Base-by-base conservation (phyloP, 2,797 vertebrate species). In the Artibeus lituratus region DNA sequence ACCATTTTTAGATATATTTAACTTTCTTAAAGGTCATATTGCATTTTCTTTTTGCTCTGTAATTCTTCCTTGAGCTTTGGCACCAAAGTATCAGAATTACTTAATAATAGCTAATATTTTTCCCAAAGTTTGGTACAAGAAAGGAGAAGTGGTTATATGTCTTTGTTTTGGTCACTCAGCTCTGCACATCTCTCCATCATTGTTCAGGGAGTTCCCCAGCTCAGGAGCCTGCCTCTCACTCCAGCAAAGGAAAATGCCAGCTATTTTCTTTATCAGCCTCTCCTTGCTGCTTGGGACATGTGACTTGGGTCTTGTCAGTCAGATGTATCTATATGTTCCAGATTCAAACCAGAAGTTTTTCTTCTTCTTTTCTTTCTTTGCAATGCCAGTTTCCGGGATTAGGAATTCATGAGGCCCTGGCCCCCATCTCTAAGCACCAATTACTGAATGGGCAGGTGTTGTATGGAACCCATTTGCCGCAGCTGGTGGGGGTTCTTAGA, bases 331-430 rank as follows among this genome's bases (percentile, higher is more conserved):
- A 24, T 87, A 49, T 42, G 32, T 73, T 51, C 21, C 49, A 74
- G 59, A 94, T 84, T 83, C 93, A 81, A 94, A 84, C 67, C 26
- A n/a, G 29, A 67, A 80, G 39, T 78, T 93, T 93, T 85, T 47
- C 67, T 89, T 57, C 55, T 21, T 90, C 18, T 29, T 76, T 77
- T 39, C 55, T 81, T 81, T 84, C 53, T 39, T 95, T 95, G 29
- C 26, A 44, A 59, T 5, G 35, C 15, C 51, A 78, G 47, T 44
- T 92, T 32, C 59, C 85, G 19, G 12, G 19, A 22, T 51, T 70
- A 78, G 44, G 35, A 39, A 85, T 90, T 81, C 18, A 24, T 81
- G 37, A 76, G 35, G 22, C 22, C 87, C 91, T 90, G 55, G 51
- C 39, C 14, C 37, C 37, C 2, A 1, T 21, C n/a, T 76, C 81